Base-by-base conservation (phyloP, 2,888 invertebrate species). In the Thyatira batis region DNA sequence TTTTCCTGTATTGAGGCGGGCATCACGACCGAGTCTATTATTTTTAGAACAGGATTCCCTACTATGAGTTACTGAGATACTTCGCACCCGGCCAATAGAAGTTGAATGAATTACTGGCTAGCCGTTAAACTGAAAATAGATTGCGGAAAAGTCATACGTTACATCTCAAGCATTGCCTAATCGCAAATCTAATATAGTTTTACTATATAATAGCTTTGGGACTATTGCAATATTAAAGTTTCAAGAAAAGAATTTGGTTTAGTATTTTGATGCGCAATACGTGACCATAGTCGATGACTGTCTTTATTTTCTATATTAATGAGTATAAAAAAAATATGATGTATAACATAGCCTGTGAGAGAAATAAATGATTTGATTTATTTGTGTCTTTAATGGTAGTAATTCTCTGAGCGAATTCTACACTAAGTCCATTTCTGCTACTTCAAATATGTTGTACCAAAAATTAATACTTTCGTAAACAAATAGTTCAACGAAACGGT, bases 1-100 rank as follows among this genome's bases (percentile, higher is more conserved):
- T 62, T 78, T 82, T 80, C 81, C 81, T 78, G 82, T 75, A 75
- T 69, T 71, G 71, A 67, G 67, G 65, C 66, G 72, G 62, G 61
- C 52, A 46, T 52, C 52, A 50, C 52, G 52, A 55, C 46, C 50
- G n/a, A 50, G 43, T 55, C 52, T 62, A 71, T 71, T 79, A 79
- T 79, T 73, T 75, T 71, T 74, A 63, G 73, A 73, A 69, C 63
- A 44, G 39, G 33, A 46, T 56, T 54, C 65, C 66, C 66, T 69
- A 74, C 70, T 53, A 69, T 51, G 49, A 62, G 53, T 60, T 59
- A 43, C 46, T 54, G 49, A 55, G 51, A 53, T 65, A 55, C 51
- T 56, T 39, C 28, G 30, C 23, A 33, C 25, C 20, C 11, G 45
- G 20, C 17, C 51, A 33, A 33, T n/a, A 20, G 11, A 33, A 20